Base-by-base conservation (phyloP, 2,797 vertebrate species). In the Gambusia yucatana region DNA sequence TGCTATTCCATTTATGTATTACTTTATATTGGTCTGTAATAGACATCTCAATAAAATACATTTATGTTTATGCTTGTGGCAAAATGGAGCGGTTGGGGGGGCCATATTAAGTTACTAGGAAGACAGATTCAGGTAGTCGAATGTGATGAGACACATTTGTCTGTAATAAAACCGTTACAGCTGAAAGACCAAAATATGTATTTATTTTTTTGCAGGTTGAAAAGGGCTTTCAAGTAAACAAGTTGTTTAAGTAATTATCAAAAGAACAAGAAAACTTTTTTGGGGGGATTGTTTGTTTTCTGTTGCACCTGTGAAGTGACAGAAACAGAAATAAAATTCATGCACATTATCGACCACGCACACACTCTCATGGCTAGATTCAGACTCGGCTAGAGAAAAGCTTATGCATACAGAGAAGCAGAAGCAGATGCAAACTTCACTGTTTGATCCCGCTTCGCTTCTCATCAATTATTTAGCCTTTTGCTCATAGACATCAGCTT, bases 391-490 rank as follows among this genome's bases (percentile, higher is more conserved):
- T 14, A 73, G 72, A 83, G 80, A 84, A 89, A 86, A 84, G 82
- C 72, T 76, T 87, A 78, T 73, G 72, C 87, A 88, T 84, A 92
- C 81, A 91, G 78, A 92, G 82, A 87, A 81, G 81, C 90, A 88
- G 87, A 92, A 94, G 93, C 91, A 93, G 87, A 94, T 82, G 89
- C 87, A 91, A 88, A 87, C 87, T 87, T 75, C 52, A 80, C 84
- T 16, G 89, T 95, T 94, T 96, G 94, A 96, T 96, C 92, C 91
- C 84, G 87, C 89, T 93, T 89, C 76, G 82, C 81, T 70, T 89
- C 86, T 95, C 84, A 72, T 96, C 91, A 95, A 96, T 95, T 94
- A 96, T 96, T 95, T 87, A 96, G 46, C 77, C 88, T 89, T 92
- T 89, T 87, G 92, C 92, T 94, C 94, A 89, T 91, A 92, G 92